Conservation (phyloP, 1,140 invertebrate species). For the Leptinotarsa undecemlineata region DNA sequence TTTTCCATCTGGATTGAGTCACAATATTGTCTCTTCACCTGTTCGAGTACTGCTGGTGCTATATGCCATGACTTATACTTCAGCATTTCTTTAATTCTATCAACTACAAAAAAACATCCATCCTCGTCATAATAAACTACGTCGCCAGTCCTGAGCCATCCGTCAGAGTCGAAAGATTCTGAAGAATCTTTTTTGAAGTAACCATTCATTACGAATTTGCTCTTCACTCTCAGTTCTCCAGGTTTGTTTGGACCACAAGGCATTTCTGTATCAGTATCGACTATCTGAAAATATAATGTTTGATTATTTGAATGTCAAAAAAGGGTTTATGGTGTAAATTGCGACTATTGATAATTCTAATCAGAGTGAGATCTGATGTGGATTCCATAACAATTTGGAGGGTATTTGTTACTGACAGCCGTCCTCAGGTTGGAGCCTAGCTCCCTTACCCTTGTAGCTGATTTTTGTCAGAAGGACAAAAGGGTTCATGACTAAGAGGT, state of each 20-base stretch:
- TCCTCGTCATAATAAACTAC: constrained; percentile 70
- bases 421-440: no score
- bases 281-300: constrained; percentile 35
- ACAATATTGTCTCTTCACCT: constrained; percentile 9
- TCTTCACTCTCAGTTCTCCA: constrained; percentile 64
- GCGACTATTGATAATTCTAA: no score
- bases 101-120: constrained; percentile 67
- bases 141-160: constrained; percentile 71
- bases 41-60: constrained; percentile 64
- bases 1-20: no score
- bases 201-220: constrained; percentile 59
- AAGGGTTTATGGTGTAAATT: no score
- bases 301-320: no score
- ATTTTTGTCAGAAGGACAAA: no score
- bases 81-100: constrained; percentile 75
- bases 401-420: no score
- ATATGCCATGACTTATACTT: constrained; percentile 62
- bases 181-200: constrained; percentile 56
- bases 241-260: constrained; percentile 56
- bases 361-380: no score
- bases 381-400: no score
- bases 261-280: constrained; percentile 57
- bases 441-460: no score
- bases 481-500: no score
- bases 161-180: constrained; percentile 62